phyloP scores from a whole-genome alignment of 2,797 vertebrate genomes.

The Leptodactylus fallax region DNA sequence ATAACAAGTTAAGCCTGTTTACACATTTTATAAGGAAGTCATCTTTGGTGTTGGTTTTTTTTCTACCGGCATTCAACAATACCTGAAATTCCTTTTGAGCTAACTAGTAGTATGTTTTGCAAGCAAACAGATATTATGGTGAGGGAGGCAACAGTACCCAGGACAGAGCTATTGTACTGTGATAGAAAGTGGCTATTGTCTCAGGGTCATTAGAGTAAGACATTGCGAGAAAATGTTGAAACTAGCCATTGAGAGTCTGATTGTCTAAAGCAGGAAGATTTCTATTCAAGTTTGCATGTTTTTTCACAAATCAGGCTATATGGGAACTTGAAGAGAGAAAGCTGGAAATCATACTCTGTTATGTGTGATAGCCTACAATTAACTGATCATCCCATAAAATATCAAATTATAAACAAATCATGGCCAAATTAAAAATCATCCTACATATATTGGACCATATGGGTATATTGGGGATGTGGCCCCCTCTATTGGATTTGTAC shows the following conservation, averaged over 20 bases:
- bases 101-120: background rate
- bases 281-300: background rate
- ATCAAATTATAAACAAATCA: too few relatives aligned
- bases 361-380: background rate
- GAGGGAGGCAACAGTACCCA: background rate
- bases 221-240: background rate
- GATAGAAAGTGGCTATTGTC: background rate
- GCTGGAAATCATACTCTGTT: too few relatives aligned
- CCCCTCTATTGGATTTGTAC: too few relatives aligned
- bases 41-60: background rate
- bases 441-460: too few relatives aligned
- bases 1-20: slow-evolving; percentile 7
- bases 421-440: too few relatives aligned
- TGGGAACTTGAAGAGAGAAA: too few relatives aligned
- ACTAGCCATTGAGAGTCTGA: background rate
- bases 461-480: too few relatives aligned
- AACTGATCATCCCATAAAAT: background rate
- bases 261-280: background rate
- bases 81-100: background rate
- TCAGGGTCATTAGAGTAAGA: background rate
- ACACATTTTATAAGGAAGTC: background rate
- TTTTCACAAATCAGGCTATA: background rate
- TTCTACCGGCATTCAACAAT: background rate
- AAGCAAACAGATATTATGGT: background rate
- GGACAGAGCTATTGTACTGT: background rate